A percentile compares a stretch with the other conserved stretches of the same genome.
Evolutionary conservation across 2,113 vertebrate species (phyloP).

Genomic region (Hypanus sabinus): DNA sequence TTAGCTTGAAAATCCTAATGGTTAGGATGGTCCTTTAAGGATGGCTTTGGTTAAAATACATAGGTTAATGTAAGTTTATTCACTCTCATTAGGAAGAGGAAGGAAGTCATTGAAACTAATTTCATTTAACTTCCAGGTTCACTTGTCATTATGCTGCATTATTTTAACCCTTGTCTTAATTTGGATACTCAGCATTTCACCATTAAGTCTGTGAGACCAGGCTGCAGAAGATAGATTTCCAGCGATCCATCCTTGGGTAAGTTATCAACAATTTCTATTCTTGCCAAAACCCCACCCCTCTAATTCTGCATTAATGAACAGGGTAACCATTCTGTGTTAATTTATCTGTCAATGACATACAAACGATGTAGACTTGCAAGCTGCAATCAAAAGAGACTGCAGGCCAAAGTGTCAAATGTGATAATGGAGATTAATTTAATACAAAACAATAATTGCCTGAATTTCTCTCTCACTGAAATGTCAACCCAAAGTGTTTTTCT

Average conservation of each 20-base stretch:
- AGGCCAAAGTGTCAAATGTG: background rate
- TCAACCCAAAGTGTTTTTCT: background rate
- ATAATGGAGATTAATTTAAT: background rate
- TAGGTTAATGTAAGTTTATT: background rate
- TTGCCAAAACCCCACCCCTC: background rate
- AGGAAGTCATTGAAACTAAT: background rate
- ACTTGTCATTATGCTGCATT: background rate
- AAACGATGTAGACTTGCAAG: background rate
- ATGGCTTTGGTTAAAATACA: background rate
- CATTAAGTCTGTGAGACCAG: background rate
- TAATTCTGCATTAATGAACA: background rate
- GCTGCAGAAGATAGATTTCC: background rate
- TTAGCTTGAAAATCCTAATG: background rate
- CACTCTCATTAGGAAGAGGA: background rate
- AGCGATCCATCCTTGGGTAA: too few relatives aligned
- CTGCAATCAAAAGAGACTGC: background rate
- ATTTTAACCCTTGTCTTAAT: background rate
- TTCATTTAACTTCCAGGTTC: background rate
- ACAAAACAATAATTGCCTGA: background rate
- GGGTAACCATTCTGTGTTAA: background rate
- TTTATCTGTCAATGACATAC: background rate
- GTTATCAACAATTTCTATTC: background rate
- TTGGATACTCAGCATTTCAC: background rate
- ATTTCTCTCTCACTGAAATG: background rate
- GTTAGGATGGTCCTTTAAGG: background rate